These are phyloP conservation scores for Ormyrus rosae DNA, from an alignment of 2,888 invertebrate genomes.

Conservation along the genomic window DNA sequence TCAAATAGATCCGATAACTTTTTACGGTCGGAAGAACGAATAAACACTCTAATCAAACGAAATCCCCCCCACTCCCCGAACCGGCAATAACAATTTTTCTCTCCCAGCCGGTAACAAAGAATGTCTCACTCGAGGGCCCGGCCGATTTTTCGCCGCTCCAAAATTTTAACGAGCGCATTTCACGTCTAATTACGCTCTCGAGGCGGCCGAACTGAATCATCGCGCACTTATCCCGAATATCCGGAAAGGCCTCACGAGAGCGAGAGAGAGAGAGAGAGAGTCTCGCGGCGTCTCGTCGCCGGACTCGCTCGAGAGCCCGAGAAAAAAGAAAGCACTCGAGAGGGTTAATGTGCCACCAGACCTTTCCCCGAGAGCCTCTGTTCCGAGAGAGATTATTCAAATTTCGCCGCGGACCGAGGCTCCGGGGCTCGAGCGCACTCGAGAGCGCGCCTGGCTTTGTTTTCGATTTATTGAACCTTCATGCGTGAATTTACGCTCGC, in stretches of 20 bases:
- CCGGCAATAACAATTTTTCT: no score
- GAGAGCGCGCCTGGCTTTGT: no score
- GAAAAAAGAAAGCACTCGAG: constrained; percentile 19
- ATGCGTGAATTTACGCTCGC: no score
- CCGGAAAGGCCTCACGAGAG: neutral
- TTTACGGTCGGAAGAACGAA: no score
- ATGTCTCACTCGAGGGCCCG: neutral
- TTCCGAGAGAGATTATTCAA: constrained; percentile 34
- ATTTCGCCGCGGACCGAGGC: neutral
- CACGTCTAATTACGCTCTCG: neutral
- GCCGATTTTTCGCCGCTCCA: no score
- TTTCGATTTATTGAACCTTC: no score
- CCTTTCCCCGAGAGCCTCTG: neutral
- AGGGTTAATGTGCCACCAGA: neutral
- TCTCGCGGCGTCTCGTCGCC: no score
- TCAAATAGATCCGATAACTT: no score
- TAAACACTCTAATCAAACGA: no score
- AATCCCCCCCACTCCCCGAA: no score
- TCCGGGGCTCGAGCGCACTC: neutral
- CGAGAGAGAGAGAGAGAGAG: neutral
- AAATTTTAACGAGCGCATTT: no score
- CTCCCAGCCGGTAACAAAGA: neutral
- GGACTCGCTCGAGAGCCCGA: neutral
- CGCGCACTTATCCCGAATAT: no score
- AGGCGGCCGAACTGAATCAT: neutral